phyloP scores from a whole-genome alignment of 2,888 invertebrate genomes.

The Margaritifera margaritifera region DNA sequence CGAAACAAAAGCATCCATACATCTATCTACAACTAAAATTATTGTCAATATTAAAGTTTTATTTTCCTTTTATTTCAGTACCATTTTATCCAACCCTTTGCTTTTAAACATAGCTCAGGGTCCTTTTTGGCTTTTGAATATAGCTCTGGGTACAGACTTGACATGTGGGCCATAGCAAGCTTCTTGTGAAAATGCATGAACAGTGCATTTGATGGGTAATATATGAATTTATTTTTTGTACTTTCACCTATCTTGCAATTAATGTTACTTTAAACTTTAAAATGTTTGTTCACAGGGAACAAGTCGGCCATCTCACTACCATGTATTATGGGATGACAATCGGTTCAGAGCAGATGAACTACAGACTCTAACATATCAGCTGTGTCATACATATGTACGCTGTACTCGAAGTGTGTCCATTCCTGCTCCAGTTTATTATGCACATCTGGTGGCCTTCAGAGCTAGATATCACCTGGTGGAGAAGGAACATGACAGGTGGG shows the following conservation, averaged over 20 bases:
- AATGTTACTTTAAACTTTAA: not conserved
- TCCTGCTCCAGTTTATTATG: conserved; percentile 82
- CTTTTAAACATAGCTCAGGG: too few relatives aligned
- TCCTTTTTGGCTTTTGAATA: too few relatives aligned
- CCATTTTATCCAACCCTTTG: too few relatives aligned
- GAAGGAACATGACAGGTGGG: conserved; percentile 95
- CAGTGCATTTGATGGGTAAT: not conserved
- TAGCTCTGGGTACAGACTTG: not conserved
- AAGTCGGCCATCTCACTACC: conserved; percentile 98
- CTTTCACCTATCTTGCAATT: too few relatives aligned
- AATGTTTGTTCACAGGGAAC: conserved; percentile 84
- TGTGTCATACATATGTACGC: conserved; percentile 99
- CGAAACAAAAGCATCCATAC: too few relatives aligned
- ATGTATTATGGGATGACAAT: conserved; percentile 99
- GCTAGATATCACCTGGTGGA: conserved; percentile 99
- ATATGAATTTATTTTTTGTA: not conserved
- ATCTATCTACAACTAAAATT: too few relatives aligned
- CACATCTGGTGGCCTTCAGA: conserved; percentile 98
- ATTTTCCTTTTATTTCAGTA: too few relatives aligned
- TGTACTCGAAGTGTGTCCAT: conserved; percentile 99
- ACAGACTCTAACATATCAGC: conserved; percentile 98
- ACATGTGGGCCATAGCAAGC: too few relatives aligned
- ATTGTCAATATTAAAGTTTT: too few relatives aligned
- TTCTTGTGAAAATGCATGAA: too few relatives aligned
- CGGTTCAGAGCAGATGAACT: conserved; percentile 98